These are phyloP conservation scores for Rotaria socialis DNA, from an alignment of 2,888 invertebrate species.

Conservation along the genomic window DNA sequence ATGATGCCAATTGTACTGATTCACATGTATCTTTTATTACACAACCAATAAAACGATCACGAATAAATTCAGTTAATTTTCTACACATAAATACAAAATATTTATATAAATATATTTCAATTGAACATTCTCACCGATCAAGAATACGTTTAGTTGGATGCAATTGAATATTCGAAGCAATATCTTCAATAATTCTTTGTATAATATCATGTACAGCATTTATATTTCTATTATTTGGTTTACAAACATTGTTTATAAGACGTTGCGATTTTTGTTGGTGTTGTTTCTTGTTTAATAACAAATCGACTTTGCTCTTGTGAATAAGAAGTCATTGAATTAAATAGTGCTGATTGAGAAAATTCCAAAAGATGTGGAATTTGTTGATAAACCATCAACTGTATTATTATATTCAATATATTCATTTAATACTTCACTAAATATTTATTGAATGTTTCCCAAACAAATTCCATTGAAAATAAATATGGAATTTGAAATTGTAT, in stretches of 20 bases:
- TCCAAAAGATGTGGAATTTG: slow-evolving; percentile 21
- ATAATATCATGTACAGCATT: slow-evolving; percentile 28
- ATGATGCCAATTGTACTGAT: neutral
- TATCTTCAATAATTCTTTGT: slow-evolving; percentile 26
- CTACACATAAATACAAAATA: too few species aligned
- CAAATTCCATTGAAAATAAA: slow-evolving; percentile 25
- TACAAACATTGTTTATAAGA: slow-evolving; percentile 43
- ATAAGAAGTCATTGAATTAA: slow-evolving; percentile 2
- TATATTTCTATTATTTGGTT: slow-evolving; percentile 44
- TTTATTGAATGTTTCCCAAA: slow-evolving; percentile 25
- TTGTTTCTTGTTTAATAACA: neutral
- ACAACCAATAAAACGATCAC: slow-evolving; percentile 36
- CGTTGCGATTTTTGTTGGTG: slow-evolving; percentile 14
- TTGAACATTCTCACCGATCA: neutral
- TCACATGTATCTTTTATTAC: slow-evolving; percentile 27
- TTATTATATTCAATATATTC: slow-evolving; percentile 34
- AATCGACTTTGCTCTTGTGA: slow-evolving; percentile 33
- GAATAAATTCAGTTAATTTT: slow-evolving; percentile 36
- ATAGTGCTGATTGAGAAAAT: slow-evolving; percentile 21
- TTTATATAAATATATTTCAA: too few species aligned
- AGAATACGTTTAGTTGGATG: slow-evolving; percentile 25
- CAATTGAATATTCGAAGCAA: neutral
- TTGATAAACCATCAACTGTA: neutral
- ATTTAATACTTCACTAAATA: slow-evolving; percentile 32
- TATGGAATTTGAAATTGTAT: slow-evolving; percentile 23